Conservation (phyloP, 2,113 vertebrate species). For the Lates calcarifer region DNA sequence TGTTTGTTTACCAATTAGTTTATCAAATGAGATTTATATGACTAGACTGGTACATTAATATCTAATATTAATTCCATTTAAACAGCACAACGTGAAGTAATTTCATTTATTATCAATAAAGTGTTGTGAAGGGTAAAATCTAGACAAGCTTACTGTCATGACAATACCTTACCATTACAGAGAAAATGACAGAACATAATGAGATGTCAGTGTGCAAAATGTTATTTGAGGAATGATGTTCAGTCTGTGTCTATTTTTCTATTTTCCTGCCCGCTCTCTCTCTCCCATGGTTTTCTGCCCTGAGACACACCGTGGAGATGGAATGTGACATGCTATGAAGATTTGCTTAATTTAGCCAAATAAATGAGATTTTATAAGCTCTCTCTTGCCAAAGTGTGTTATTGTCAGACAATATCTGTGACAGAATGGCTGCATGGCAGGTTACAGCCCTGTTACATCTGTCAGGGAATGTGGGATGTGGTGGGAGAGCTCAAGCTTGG, state of each 20-base stretch:
- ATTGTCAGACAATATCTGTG: conserved; percentile 48
- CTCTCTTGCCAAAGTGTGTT: conserved; percentile 50
- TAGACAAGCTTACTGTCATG: conserved; percentile 28
- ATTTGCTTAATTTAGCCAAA: conserved; percentile 73
- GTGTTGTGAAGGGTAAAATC: conserved; percentile 22
- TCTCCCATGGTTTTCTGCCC: conserved; percentile 2
- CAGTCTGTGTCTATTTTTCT: conserved; percentile 64
- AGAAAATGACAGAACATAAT: conserved; percentile 55
- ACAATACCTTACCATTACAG: conserved; percentile 22
- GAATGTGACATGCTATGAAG: conserved; percentile 63
- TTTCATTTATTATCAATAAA: conserved; percentile 39
- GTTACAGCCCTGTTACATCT: conserved; percentile 23
- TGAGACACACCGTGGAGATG: conserved; percentile 54
- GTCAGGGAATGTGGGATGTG: neutral
- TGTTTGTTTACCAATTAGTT: conserved; percentile 35
- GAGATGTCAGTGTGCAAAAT: conserved; percentile 53
- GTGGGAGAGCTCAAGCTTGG: neutral
- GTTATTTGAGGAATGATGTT: conserved; percentile 46
- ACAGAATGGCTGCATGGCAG: conserved; percentile 18
- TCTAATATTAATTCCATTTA: conserved; percentile 29
- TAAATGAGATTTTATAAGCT: conserved; percentile 74
- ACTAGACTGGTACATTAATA: conserved; percentile 38
- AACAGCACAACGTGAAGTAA: conserved; percentile 39
- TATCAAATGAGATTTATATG: conserved; percentile 20
- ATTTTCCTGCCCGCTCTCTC: conserved; percentile 44